These are phyloP conservation scores for Coremacera marginata DNA, from an alignment of 2,888 invertebrate genomes.

Conservation along the genomic window DNA sequence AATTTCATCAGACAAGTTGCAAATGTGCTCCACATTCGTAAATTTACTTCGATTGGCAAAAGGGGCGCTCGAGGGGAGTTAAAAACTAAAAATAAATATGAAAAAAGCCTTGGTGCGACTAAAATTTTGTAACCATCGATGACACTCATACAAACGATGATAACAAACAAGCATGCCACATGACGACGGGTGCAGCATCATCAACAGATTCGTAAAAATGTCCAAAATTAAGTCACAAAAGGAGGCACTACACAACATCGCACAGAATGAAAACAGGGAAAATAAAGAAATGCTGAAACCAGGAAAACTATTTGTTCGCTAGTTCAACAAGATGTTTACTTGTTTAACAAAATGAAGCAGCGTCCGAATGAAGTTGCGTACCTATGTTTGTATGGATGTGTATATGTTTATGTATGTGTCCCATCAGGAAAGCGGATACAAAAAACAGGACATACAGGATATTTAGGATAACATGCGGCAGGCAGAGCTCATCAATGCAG, in stretches of 20 bases:
- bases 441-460: conserved; percentile 52
- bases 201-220: conserved; percentile 51
- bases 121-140: not conserved
- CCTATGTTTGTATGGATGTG: not conserved
- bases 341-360: conserved; percentile 65
- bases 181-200: conserved; percentile 18
- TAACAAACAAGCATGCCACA: conserved; percentile 40
- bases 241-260: conserved; percentile 23
- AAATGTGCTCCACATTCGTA: not conserved
- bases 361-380: conserved; percentile 49
- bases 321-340: conserved; percentile 67
- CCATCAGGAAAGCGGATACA: conserved; percentile 6
- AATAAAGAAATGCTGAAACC: conserved; percentile 57
- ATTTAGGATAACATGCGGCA: conserved; percentile 61
- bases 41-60: not conserved
- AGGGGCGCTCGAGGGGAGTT: not conserved
- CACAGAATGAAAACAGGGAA: conserved; percentile 14
- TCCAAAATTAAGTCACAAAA: conserved; percentile 30
- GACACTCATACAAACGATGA: conserved; percentile 47
- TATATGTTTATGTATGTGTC: not conserved
- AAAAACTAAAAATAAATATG: not conserved
- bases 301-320: conserved; percentile 66
- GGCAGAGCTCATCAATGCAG: conserved; percentile 51
- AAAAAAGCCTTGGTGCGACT: not conserved
- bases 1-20: too few relatives aligned